Base-by-base conservation (phyloP, 1,140 invertebrate genomes). In the Scaptomyza montana region DNA sequence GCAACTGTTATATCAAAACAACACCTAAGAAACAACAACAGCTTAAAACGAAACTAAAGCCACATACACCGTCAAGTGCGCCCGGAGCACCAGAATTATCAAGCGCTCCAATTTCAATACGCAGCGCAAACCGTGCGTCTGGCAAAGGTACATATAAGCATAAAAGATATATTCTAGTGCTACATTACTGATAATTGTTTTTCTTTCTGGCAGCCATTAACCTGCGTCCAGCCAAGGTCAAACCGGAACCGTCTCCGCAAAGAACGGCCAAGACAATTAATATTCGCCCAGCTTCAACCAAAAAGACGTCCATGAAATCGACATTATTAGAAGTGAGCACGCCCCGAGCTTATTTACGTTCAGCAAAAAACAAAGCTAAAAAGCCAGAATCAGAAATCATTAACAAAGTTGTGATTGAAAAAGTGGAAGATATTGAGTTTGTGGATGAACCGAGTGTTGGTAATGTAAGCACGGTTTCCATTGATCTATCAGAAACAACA, bases 1-100 rank as follows among this genome's bases (percentile, higher is more conserved):
- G 84, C 13, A 82, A 87, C 50, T 84, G 79, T 41, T 89, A 84
- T 36, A 78, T 89, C 41, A 81, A 89, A 51, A 77, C 84, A 5
- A 79, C 79, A 2, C 78, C 82, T 16, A 77, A 71, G 49, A 86
- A 74, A 13, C 67, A 73, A 5, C 55, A 67, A 12, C 72, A 79
- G 30, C 33, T 79, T 0, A 80, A 71, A 41, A 68, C 65, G 36
- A 82, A 86, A 51, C 49, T 69, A 0, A 69, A 76, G 10, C 56
- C 69, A 12, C 25, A 50, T 0, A 5, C 60, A 36, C 8, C 50
- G 5, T 12, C 39, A 8, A 70, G 33, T 13, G 12, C 21, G 16
- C 41, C 43, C 16, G 12, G 46, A 21, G 36, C 63, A 21, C 33
- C 33, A 36, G 7, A 8, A 36, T 2, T 1, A 16, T 45, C 56